These are phyloP conservation scores for Chrysolina oricalcia DNA, from an alignment of 2,888 invertebrate species.

Conservation along the genomic window DNA sequence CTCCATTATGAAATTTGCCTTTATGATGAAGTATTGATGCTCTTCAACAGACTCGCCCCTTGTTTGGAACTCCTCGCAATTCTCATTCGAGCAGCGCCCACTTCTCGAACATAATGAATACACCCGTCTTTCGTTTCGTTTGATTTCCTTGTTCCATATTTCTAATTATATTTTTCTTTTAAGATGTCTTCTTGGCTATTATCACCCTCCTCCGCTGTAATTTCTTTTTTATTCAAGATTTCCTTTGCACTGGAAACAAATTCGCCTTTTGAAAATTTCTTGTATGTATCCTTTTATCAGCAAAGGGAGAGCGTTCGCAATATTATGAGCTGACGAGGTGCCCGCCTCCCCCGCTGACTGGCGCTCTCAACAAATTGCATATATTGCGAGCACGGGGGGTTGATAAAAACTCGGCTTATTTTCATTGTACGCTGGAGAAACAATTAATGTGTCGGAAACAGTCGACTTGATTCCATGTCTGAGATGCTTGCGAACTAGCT, in stretches of 20 bases:
- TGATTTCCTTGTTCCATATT: conserved; percentile 67
- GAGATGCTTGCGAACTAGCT: too few relatives aligned
- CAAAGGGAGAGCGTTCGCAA: conserved; percentile 38
- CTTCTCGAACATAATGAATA: conserved; percentile 37
- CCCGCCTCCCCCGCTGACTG: conserved; percentile 19
- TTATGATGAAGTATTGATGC: conserved; percentile 24
- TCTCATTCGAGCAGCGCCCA: conserved; percentile 17
- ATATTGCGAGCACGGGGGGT: conserved; percentile 70
- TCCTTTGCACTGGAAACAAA: conserved; percentile 61
- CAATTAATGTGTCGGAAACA: conserved; percentile 76
- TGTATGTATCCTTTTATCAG: conserved; percentile 68
- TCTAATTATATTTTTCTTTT: conserved; percentile 70
- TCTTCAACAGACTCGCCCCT: conserved; percentile 17
- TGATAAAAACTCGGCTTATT: conserved; percentile 68
- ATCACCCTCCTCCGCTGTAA: conserved; percentile 66
- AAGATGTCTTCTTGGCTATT: conserved; percentile 66
- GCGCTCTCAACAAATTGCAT: conserved; percentile 68
- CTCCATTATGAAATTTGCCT: conserved; percentile 12
- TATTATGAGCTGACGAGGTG: conserved; percentile 39
- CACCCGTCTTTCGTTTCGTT: conserved; percentile 59
- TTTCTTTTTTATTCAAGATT: conserved; percentile 64
- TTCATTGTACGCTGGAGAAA: conserved; percentile 55
- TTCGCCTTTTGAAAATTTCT: conserved; percentile 69
- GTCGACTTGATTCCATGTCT: conserved; percentile 20
- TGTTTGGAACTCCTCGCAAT: conserved; percentile 21